These are phyloP conservation scores for Lonchura striata DNA, from an alignment of 2,113 vertebrate genomes.

Conservation along the genomic window DNA sequence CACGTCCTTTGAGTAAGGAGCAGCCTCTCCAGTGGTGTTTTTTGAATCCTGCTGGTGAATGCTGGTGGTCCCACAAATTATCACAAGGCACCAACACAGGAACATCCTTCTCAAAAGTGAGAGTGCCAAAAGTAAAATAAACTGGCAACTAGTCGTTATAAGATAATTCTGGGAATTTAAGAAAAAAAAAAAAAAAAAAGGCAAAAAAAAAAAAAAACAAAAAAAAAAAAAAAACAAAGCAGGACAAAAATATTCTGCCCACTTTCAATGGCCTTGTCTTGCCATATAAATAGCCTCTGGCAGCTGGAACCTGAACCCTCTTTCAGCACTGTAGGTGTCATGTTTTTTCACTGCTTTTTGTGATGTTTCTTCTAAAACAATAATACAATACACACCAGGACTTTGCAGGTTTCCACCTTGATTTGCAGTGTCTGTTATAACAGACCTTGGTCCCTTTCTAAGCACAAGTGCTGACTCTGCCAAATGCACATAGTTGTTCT, in stretches of 20 bases:
- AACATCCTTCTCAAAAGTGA: not conserved
- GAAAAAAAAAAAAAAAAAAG: too few species aligned
- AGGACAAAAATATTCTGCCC: not conserved
- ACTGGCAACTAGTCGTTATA: not conserved
- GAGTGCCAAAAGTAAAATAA: not conserved
- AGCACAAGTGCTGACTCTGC: slow-evolving; percentile 1
- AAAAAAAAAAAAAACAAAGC: fast-evolving
- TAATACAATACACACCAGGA: not conserved
- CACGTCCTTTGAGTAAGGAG: not conserved
- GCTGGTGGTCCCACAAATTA: not conserved
- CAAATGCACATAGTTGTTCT: not conserved
- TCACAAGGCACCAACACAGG: not conserved
- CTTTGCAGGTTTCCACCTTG: not conserved
- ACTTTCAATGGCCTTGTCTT: not conserved
- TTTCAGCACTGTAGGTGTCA: not conserved
- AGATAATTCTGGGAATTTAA: not conserved
- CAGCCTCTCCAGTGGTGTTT: not conserved
- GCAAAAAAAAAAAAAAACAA: fast-evolving
- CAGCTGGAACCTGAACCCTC: not conserved
- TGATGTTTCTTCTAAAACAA: not conserved
- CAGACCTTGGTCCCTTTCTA: not conserved
- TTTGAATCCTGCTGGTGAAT: not conserved
- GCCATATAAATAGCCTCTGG: not conserved
- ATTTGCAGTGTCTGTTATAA: not conserved
- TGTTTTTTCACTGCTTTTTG: not conserved